phyloP scores from a whole-genome alignment of 2,888 invertebrate genomes.

The Nowickia ferox region DNA sequence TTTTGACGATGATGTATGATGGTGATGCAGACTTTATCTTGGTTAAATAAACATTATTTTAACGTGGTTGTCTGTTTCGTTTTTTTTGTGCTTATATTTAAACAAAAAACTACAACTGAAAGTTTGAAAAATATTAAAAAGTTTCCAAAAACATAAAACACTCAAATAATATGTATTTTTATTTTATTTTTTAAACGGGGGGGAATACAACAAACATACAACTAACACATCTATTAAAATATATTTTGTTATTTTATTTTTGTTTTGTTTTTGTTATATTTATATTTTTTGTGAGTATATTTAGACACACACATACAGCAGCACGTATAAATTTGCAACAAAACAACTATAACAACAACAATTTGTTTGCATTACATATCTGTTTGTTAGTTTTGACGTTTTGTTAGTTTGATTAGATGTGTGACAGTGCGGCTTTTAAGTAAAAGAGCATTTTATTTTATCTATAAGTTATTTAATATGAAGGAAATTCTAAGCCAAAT shows the following conservation, averaged over 20 bases:
- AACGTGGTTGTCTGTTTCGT: conserved; percentile 14
- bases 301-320: conserved; percentile 28
- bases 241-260: conserved; percentile 40
- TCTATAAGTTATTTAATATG: too few species aligned
- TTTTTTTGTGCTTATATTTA: conserved; percentile 23
- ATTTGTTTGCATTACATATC: conserved; percentile 34
- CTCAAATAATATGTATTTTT: conserved; percentile 61
- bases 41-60: conserved; percentile 12
- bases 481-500: too few species aligned
- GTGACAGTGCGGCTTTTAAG: conserved; percentile 14
- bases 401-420: background rate
- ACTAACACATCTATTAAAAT: conserved; percentile 53
- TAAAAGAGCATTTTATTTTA: conserved; percentile 10
- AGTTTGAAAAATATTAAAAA: conserved; percentile 8
- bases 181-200: conserved; percentile 64
- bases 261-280: conserved; percentile 60
- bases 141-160: conserved; percentile 36
- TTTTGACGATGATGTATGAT: conserved; percentile 28
- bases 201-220: conserved; percentile 62
- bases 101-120: conserved; percentile 56
- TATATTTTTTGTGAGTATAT: conserved; percentile 8
- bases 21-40: conserved; percentile 27
- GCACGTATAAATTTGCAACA: conserved; percentile 45
- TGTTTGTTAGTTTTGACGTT: conserved; percentile 33
- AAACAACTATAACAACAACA: conserved; percentile 41